Base-by-base conservation (phyloP, 2,113 vertebrate species). In the Grallaria varia region DNA sequence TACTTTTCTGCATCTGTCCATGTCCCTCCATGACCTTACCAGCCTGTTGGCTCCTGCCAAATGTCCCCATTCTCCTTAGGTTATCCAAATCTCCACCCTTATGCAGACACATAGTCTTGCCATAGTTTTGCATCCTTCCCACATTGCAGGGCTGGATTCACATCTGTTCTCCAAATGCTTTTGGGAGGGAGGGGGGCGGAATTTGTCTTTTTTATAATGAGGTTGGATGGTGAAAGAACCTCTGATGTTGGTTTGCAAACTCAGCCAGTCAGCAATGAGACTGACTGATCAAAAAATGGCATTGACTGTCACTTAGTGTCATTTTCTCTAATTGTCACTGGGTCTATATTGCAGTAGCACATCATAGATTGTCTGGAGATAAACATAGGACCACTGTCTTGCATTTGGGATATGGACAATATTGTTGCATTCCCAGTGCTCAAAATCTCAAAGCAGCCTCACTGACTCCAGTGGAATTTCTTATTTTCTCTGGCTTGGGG, bases 81-180 rank as follows among this genome's bases (percentile, higher is more conserved):
- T 81, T 83, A 58, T 72, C 37, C 28, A 0, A 68, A 52, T 69
- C 40, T 83, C 92, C 90, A 85, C 85, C 82, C 88, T 83, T 86
- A 63, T 69, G 59, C 79, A 80, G 66, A 16, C 49, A 56, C 49
- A 42, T 7, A 23, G 28, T 64, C 44, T 73, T 64, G 35, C 78
- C 78, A 39, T 50, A 44, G 40, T 73, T 84, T 85, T 89, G 30
- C 42, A 88, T 88, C 68, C 30, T 93, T 90, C 50, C 59, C 35
- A 7, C 27, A 45, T 11, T 55, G 42, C 39, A 93, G 58, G 76
- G 84, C 68, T 84, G 64, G 60, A 78, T 73, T 84, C 88, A 91
- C 94, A 92, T 96, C 90, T 96, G 92, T 75, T 81, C 69, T 75
- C 86, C 90, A 94, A 75, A 95, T 94, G 90, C 37, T 92, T 59